Evolutionary conservation across 2,888 invertebrate genomes (phyloP), one percentile per base, ranked within the genome.

Genomic region (Thyatira batis): DNA sequence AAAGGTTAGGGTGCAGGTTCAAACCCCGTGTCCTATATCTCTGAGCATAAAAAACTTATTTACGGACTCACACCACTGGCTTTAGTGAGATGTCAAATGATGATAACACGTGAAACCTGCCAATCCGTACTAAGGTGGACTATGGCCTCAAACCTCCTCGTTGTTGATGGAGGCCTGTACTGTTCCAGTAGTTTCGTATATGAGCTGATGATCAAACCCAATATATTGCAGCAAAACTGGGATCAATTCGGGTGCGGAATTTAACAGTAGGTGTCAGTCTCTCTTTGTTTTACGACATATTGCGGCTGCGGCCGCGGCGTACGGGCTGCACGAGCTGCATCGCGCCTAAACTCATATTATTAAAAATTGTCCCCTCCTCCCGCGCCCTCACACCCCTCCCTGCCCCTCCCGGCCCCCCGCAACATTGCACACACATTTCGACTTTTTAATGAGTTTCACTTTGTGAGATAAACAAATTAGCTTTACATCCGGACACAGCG

Each of bases 381-480:
- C 2, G 1, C 30, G 30, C 10, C 30, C 10, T 10, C 30, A 30
- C 30, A 45, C 11, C 49, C 50, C 52, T 11, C 44, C 46, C 53
- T 43, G 56, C 45, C 53, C 50, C 58, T 50, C 49, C 56, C 55
- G 61, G 63, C 63, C 62, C 67, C 67, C 62, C 58, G 60, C 52
- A 45, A 46, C 28, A 49, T n/a, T n/a, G n/a, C 50, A 53, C 54
- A 53, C 61, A 20, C 58, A 69, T 69, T 72, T 61, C 43, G 56
- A 64, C 63, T 57, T 76, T 77, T 74, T 75, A 82, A 82, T 76
- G 78, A 80, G 75, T 77, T 76, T 67, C 61, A 55, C 73, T 78
- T 73, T 71, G 73, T 68, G 74, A 69, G 62, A 71, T 73, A 73
- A 77, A 76, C 80, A 76, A 71, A 75, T 80, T 75, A 75, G 65